Base-by-base conservation (phyloP, 2,797 vertebrate genomes). In the Bryconaethiops microstoma region DNA sequence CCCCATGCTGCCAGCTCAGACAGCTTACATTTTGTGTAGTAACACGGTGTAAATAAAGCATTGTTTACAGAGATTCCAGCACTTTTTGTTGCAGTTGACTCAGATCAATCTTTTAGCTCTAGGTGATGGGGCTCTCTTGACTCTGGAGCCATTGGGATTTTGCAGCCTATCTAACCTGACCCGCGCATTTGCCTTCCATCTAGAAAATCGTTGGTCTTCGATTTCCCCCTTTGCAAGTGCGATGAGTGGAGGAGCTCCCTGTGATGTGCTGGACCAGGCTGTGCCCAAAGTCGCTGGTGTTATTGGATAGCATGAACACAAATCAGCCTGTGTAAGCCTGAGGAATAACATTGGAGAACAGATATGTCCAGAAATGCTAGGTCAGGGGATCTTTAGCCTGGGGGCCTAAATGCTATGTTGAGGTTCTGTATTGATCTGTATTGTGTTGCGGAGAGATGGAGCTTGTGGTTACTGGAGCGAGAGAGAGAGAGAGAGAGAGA, bases 361-460 rank as follows among this genome's bases (percentile, higher is more conserved):
- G 67, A 74, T 45, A 62, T 23, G 52, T 40, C 17, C 48, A 39
- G 52, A 63, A 65, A 84, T 68, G 25, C 59, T 62, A n/a, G 50
- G 64, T 60, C 50, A 48, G 50, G 63, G 17, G 57, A 69, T 79
- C 57, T 69, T 83, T 76, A 74, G 52, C 78, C 68, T 59, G 16
- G 23, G 64, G 70, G 42, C 69, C 63, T 59, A 55, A 79, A 60
- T 63, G 80, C 42, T 68, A 77, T 63, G 75, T 42, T 70, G 21
- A 74, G 78, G 45, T 57, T 63, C 13, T 10, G 10, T 77, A 87
- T 86, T 52, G 83, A 87, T 83, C 65, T 65, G 63, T 77, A 19
- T 62, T 79, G 76, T 70, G 60, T 73, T 77, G 67, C 59, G 35
- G 42, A 79, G 45, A 78, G 39, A 75, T 5, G 45, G 25, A 76